Conservation (phyloP, 2,888 invertebrate genomes). For the Cryptus viduatorius region DNA sequence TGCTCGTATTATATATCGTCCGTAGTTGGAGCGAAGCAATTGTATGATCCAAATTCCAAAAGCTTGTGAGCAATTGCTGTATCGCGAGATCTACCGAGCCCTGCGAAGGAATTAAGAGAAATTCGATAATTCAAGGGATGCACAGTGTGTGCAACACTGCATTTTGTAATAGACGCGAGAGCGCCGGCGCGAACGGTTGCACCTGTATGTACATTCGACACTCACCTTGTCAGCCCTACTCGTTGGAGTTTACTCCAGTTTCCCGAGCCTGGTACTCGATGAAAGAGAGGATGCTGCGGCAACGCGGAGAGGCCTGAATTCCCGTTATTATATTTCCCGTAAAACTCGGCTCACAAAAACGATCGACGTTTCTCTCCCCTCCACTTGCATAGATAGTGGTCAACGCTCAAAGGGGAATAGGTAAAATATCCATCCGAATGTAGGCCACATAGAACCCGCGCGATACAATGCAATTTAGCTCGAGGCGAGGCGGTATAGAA, state of each 20-base stretch:
- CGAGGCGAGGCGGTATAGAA: conserved; percentile 49
- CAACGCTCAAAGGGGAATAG: conserved; percentile 9
- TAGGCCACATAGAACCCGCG: conserved; percentile 15
- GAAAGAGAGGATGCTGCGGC: conserved; percentile 14
- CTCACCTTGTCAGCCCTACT: neutral
- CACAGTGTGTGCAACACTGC: neutral
- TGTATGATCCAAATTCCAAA: too few relatives aligned
- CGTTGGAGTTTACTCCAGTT: conserved; percentile 19
- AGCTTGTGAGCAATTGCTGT: too few relatives aligned
- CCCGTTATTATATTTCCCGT: conserved; percentile 25
- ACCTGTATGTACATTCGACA: neutral
- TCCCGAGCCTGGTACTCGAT: conserved; percentile 4
- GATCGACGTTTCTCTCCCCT: conserved; percentile 4
- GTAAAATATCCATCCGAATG: conserved; percentile 10
- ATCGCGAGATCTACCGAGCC: neutral
- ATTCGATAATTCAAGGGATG: conserved; percentile 25
- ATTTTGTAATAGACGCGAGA: neutral
- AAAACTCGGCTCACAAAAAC: neutral
- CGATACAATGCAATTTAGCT: conserved; percentile 37
- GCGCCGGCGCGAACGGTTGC: neutral
- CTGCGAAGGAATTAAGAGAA: neutral
- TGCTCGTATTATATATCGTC: too few relatives aligned
- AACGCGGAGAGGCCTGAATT: neutral
- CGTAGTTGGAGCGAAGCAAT: too few relatives aligned
- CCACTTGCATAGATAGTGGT: neutral